Conservation (phyloP, 2,797 vertebrate genomes). For the Danio choprae region DNA sequence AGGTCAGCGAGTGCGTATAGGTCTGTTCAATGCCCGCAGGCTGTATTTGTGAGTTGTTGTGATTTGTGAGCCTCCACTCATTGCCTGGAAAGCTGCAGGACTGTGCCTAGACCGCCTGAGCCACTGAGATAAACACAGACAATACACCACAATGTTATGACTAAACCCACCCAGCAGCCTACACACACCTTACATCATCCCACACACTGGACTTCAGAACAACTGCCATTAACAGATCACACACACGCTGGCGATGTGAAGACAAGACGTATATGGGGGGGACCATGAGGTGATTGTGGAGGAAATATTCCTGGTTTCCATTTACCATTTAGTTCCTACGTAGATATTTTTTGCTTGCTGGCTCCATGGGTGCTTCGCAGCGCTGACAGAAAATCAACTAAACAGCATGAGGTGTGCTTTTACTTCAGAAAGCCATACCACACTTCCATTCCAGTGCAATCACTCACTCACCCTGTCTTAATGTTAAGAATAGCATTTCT, state of each 20-base stretch:
- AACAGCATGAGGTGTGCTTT: slow-evolving; percentile 39
- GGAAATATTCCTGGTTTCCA: slow-evolving; percentile 13
- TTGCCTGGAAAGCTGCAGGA: slow-evolving; percentile 17
- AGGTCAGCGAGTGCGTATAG: background rate
- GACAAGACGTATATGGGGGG: background rate
- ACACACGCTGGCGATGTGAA: slow-evolving; percentile 1
- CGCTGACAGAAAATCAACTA: slow-evolving; percentile 55
- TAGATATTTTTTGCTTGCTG: slow-evolving; percentile 27
- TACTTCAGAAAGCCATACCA: background rate
- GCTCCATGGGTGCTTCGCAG: slow-evolving; percentile 20
- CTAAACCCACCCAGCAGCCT: background rate
- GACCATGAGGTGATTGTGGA: background rate
- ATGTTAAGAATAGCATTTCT: slow-evolving; percentile 27
- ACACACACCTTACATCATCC: slow-evolving; percentile 20
- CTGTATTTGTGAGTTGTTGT: slow-evolving; percentile 13
- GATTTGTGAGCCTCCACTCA: slow-evolving; percentile 11
- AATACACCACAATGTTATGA: slow-evolving; percentile 20
- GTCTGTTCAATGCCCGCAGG: slow-evolving; percentile 6
- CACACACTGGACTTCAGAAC: slow-evolving; percentile 31
- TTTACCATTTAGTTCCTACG: background rate
- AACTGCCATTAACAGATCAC: background rate
- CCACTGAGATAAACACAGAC: slow-evolving; percentile 47
- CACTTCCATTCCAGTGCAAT: background rate
- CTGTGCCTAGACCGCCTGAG: slow-evolving; percentile 19
- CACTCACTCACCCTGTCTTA: background rate